Evolutionary conservation across 2,113 vertebrate genomes (phyloP).

Genomic region (Panurus biarmicus): DNA sequence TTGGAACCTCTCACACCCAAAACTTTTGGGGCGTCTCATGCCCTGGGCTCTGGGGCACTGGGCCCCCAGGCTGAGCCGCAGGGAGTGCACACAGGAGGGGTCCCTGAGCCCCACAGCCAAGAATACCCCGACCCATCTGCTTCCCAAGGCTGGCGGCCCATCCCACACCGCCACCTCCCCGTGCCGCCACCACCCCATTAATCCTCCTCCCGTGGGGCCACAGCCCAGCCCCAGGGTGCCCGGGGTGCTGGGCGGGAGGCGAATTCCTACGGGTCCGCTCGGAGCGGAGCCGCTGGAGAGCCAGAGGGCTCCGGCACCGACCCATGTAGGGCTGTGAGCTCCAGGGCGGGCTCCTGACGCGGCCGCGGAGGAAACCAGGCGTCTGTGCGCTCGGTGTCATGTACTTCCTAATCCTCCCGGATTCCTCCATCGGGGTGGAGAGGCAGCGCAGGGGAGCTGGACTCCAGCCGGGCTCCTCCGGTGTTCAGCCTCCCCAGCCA

Average conservation of each 20-base stretch:
- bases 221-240: not conserved
- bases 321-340: slow-evolving; percentile 63
- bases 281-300: not conserved
- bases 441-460: slow-evolving; percentile 31
- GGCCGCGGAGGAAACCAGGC: slow-evolving; percentile 39
- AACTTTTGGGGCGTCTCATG: not conserved
- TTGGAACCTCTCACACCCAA: not conserved
- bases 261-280: slow-evolving; percentile 20
- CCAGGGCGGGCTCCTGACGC: slow-evolving; percentile 60
- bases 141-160: not conserved
- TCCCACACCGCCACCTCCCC: not conserved
- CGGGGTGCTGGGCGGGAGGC: not conserved
- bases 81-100: accelerated
- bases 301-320: slow-evolving; percentile 18
- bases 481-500: not conserved
- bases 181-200: not conserved
- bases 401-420: slow-evolving; percentile 60
- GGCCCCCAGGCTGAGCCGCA: not conserved
- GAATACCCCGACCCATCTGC: not conserved
- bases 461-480: not conserved
- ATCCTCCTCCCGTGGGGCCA: not conserved
- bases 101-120: not conserved
- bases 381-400: slow-evolving; percentile 50
- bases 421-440: slow-evolving; percentile 48
- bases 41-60: not conserved